Percentiles rank a stretch among this genome's conserved stretches.
Conservation (phyloP, 2,888 invertebrate species). For the Thecocarcelia acutangulata region DNA sequence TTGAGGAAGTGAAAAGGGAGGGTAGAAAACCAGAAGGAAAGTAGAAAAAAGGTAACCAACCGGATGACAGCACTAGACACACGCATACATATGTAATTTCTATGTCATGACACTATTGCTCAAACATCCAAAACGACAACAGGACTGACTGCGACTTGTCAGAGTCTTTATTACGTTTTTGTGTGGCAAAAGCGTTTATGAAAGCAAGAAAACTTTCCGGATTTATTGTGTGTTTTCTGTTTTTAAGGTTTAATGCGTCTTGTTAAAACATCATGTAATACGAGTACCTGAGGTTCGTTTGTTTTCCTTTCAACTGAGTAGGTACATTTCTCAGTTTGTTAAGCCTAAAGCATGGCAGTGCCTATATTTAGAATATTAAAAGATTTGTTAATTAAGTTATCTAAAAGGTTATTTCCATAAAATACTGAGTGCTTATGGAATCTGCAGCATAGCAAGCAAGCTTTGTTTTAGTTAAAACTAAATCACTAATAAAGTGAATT, state of each 20-base stretch:
- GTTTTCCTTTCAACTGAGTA: not conserved
- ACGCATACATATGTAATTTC: not conserved
- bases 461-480: no score
- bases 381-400: no score
- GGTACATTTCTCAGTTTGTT: conserved; percentile 1
- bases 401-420: no score
- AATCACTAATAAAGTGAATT: no score
- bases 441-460: no score
- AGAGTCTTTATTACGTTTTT: conserved; percentile 39
- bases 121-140: conserved; percentile 7
- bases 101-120: conserved; percentile 15
- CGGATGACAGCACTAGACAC: conserved; percentile 62
- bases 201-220: conserved; percentile 11
- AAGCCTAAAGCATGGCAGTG: no score
- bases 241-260: conserved; percentile 31
- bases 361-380: no score
- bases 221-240: not conserved
- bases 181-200: conserved; percentile 6
- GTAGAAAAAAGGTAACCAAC: conserved; percentile 53
- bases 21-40: not conserved
- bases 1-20: conserved; percentile 5
- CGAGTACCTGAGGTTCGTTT: conserved; percentile 42
- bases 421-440: no score
- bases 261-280: conserved; percentile 61
- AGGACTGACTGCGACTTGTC: conserved; percentile 1